Percentiles rank a stretch among this genome's conserved stretches.
phyloP scores from a whole-genome alignment of 2,797 vertebrate species.

The Oryzias sinensis region DNA sequence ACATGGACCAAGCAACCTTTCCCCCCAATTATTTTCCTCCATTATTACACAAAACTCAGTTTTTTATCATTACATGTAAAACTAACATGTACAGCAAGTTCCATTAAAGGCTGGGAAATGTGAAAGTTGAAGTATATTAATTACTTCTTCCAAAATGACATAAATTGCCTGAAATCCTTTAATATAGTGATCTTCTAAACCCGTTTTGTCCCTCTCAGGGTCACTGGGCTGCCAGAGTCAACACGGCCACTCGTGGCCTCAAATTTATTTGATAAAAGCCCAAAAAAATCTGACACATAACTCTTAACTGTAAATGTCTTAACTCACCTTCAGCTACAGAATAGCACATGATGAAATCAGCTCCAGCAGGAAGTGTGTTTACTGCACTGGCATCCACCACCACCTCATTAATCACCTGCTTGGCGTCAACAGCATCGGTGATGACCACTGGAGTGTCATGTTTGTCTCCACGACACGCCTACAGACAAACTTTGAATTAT shows the following conservation, averaged over 20 bases:
- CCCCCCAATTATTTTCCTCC: too few relatives aligned
- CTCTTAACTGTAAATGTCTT: background rate
- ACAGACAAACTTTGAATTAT: background rate
- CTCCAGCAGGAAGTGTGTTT: slow-evolving; percentile 86
- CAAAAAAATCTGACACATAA: background rate
- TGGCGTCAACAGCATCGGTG: slow-evolving; percentile 75
- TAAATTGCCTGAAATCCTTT: too few relatives aligned
- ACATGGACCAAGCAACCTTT: too few relatives aligned
- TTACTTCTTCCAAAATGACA: too few relatives aligned
- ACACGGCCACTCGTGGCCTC: too few relatives aligned
- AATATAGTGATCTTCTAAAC: background rate
- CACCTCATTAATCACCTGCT: slow-evolving; percentile 59
- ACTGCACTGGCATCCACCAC: slow-evolving; percentile 83
- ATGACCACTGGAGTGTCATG: slow-evolving; percentile 80
- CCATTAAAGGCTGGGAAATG: too few relatives aligned
- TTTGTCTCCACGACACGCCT: slow-evolving; percentile 89
- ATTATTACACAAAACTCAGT: too few relatives aligned
- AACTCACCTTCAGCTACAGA: slow-evolving; percentile 89
- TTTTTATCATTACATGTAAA: too few relatives aligned
- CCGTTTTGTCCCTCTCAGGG: background rate
- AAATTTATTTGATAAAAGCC: background rate
- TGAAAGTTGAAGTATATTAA: too few relatives aligned
- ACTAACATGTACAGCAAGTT: too few relatives aligned
- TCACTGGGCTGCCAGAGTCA: background rate
- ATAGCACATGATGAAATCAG: slow-evolving; percentile 93